These are phyloP conservation scores for Aphodius sticticus DNA, from an alignment of 2,888 invertebrate genomes.

Conservation along the genomic window DNA sequence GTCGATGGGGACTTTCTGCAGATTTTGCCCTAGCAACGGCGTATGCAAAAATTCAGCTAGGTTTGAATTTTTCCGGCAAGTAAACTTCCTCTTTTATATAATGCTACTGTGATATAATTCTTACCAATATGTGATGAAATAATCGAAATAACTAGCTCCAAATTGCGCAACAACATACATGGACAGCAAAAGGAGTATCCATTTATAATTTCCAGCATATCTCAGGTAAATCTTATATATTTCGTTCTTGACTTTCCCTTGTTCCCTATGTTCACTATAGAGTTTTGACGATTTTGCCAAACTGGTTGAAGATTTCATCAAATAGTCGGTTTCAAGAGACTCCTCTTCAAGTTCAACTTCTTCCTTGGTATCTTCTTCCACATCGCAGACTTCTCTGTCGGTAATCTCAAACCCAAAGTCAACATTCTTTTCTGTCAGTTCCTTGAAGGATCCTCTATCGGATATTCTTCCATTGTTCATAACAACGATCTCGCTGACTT, in stretches of 20 bases:
- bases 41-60: no score
- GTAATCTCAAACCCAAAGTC: conserved; percentile 34
- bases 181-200: conserved; percentile 41
- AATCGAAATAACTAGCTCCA: conserved; percentile 44
- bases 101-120: background rate
- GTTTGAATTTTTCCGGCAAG: no score
- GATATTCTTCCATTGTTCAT: conserved; percentile 62
- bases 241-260: conserved; percentile 44
- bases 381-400: conserved; percentile 18
- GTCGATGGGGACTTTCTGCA: no score
- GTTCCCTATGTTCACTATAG: conserved; percentile 46
- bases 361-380: conserved; percentile 54
- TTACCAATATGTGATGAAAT: conserved; percentile 44
- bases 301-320: conserved; percentile 28
- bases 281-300: conserved; percentile 33
- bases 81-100: no score
- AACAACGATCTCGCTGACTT: conserved; percentile 63
- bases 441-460: conserved; percentile 32
- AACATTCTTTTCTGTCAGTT: conserved; percentile 29
- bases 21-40: no score
- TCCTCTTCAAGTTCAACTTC: conserved; percentile 44
- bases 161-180: conserved; percentile 44
- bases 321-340: conserved; percentile 25
- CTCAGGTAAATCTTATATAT: conserved; percentile 48
- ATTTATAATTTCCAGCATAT: conserved; percentile 46